Conservation (phyloP, 2,888 invertebrate species). For the Drosophila neotestacea region DNA sequence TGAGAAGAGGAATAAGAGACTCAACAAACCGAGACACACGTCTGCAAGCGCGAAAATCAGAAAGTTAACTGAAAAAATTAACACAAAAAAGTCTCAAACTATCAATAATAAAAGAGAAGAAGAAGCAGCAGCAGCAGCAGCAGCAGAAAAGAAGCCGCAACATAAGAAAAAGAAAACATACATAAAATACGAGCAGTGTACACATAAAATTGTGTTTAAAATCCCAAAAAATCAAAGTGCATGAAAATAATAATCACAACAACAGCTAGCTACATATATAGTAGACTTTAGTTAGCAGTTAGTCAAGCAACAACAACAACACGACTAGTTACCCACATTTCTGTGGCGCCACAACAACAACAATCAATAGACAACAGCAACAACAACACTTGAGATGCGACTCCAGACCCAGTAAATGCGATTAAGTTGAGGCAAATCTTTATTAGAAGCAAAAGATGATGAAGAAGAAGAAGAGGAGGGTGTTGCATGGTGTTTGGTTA, state of each 20-base stretch:
- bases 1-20: slow-evolving; percentile 5
- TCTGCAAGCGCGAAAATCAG: slow-evolving; percentile 84
- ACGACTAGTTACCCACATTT: slow-evolving; percentile 73
- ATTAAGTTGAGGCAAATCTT: slow-evolving; percentile 66
- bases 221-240: slow-evolving; percentile 84
- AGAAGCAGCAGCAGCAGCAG: slow-evolving; percentile 49
- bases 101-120: slow-evolving; percentile 71
- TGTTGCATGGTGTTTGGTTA: slow-evolving; percentile 31
- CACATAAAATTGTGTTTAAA: slow-evolving; percentile 68
- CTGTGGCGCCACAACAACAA: slow-evolving; percentile 55
- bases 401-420: slow-evolving; percentile 55
- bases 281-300: slow-evolving; percentile 44
- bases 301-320: slow-evolving; percentile 45
- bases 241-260: slow-evolving; percentile 84
- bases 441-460: slow-evolving; percentile 42
- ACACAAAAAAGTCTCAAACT: slow-evolving; percentile 67
- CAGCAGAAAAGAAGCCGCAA: slow-evolving; percentile 35
- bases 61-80: slow-evolving; percentile 84
- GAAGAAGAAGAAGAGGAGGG: neutral
- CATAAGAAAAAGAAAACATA: slow-evolving; percentile 60
- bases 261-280: slow-evolving; percentile 22
- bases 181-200: slow-evolving; percentile 28
- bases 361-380: slow-evolving; percentile 20
- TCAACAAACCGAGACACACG: slow-evolving; percentile 68
- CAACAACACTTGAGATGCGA: slow-evolving; percentile 31